Percentiles rank a stretch among this genome's conserved stretches.
Conservation (phyloP, 2,888 invertebrate genomes). For the Meteorus colon region DNA sequence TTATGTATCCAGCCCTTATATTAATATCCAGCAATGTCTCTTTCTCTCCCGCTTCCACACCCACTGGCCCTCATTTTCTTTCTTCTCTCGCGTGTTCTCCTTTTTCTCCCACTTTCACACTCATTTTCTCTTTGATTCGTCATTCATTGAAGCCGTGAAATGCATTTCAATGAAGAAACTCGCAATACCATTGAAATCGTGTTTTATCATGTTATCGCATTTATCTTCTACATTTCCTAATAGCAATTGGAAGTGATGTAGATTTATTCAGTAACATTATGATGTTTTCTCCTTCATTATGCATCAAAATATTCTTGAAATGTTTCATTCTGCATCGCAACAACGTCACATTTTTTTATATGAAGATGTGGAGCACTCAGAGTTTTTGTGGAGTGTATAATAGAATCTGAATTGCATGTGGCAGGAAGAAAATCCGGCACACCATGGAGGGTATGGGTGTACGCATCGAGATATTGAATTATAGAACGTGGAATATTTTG, state of each 20-base stretch:
- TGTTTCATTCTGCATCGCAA: too few species aligned
- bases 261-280: too few species aligned
- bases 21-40: slow-evolving; percentile 71
- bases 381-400: not conserved
- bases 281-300: too few species aligned
- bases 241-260: too few species aligned
- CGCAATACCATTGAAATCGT: slow-evolving; percentile 53
- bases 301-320: too few species aligned
- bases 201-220: slow-evolving; percentile 53
- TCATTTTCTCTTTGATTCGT: not conserved
- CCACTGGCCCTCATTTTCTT: slow-evolving; percentile 41
- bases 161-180: slow-evolving; percentile 49
- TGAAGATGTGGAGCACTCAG: too few species aligned
- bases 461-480: slow-evolving; percentile 49
- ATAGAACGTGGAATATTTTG: slow-evolving; percentile 61
- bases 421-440: not conserved
- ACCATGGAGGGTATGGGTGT: not conserved
- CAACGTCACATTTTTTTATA: too few species aligned
- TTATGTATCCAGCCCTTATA: slow-evolving; percentile 73
- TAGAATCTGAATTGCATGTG: slow-evolving; percentile 28
- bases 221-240: not conserved
- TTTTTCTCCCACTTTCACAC: not conserved
- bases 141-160: not conserved
- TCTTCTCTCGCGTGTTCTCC: not conserved
- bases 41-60: slow-evolving; percentile 51